Base-by-base conservation (phyloP, 2,797 vertebrate genomes). In the Sciurus carolinensis region DNA sequence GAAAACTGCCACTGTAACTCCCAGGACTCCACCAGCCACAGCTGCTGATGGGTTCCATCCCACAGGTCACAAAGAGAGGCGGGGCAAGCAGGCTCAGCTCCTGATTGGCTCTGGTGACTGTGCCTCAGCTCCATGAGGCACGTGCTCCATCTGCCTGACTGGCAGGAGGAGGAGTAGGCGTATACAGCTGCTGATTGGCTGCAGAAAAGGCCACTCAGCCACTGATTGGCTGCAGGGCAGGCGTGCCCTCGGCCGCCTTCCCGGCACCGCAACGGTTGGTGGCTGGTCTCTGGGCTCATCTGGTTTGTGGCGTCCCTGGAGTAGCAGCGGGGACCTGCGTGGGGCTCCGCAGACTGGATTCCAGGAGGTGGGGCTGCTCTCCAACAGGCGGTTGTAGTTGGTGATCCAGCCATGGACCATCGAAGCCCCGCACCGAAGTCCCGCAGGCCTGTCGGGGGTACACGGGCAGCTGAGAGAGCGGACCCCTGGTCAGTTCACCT, bases 391-490 rank as follows among this genome's bases (percentile, higher is more conserved):
- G 11, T 1, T 4, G 22, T 0, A 52, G 10, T 15, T 1, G 2
- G 4, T 1, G 20, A 57, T 22, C 54, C 30, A 1, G 2, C 2
- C 0, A 6, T 10, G 1, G n/a, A 6, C 13, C 0, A 0, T 0
- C 3, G 28, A 20, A 81, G 39, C 26, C 33, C 0, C 0, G 17
- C n/a, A 0, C 59, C 0, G 7, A 54, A 20, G 3, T 57, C 8
- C 3, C 4, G 5, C 8, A 26, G 59, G 59, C 59, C 22, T 62
- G 59, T 26, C 1, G 50, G 1, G 2, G 3, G 66, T 54, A 26
- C 10, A 1, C 64, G 69, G 22, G 22, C 20, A 5, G 13, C 3
- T 7, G 44, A 64, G 20, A 39, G 67, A 52, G 33, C 4, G 9
- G 17, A 7, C 2, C 59, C 22, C 82, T 7, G 13, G 73, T 24